Conservation (phyloP, 2,797 vertebrate species). For the Chrysocyon brachyurus region DNA sequence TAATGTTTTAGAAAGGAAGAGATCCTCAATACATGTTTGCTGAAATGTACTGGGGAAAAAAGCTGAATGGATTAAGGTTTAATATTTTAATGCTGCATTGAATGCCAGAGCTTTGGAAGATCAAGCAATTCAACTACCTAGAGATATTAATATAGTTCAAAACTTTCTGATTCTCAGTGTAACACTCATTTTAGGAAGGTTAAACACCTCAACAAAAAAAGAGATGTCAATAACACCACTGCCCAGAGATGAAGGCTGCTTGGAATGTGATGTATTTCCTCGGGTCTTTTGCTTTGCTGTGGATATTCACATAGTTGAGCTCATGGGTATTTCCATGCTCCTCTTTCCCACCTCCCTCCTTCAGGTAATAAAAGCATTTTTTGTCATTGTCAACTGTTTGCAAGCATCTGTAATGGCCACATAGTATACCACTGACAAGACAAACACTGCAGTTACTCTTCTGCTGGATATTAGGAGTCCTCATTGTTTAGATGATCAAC, state of each 20-base stretch:
- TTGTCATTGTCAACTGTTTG: not conserved
- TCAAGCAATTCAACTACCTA: not conserved
- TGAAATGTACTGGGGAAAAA: not conserved
- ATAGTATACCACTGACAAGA: not conserved
- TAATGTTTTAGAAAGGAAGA: not conserved
- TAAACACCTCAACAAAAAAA: not conserved
- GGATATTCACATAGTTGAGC: not conserved
- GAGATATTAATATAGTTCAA: not conserved
- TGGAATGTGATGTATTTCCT: not conserved
- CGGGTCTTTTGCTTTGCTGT: not conserved
- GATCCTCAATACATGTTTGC: not conserved
- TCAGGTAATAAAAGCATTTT: not conserved
- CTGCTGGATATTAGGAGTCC: not conserved
- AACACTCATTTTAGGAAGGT: not conserved
- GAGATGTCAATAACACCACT: not conserved
- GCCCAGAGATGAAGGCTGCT: too few species aligned
- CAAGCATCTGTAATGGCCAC: not conserved
- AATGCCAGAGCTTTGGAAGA: conserved; percentile 11
- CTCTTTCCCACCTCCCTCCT: not conserved
- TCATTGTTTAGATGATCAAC: not conserved
- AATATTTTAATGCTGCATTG: conserved; percentile 24
- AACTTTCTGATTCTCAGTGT: not conserved
- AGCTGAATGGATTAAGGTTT: not conserved
- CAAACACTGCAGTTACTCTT: not conserved
- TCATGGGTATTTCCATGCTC: not conserved